phyloP scores from a whole-genome alignment of 2,888 invertebrate genomes.

The Dasysyrphus albostriatus region DNA sequence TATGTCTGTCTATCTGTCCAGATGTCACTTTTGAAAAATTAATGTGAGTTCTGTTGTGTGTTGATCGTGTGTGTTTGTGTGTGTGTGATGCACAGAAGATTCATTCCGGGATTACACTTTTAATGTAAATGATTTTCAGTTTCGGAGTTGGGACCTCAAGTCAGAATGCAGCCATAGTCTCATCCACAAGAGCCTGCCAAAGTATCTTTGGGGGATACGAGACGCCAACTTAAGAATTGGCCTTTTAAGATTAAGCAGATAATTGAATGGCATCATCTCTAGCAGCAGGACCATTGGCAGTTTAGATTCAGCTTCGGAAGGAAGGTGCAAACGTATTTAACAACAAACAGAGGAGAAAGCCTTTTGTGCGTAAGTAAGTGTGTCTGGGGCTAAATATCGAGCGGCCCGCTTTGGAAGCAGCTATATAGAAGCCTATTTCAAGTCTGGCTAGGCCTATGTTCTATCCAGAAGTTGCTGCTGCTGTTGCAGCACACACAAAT shows the following conservation, averaged over 20 bases:
- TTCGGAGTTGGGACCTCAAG: not conserved
- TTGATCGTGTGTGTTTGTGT: conserved; percentile 9
- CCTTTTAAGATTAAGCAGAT: conserved; percentile 71
- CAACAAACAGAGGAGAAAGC: conserved; percentile 53
- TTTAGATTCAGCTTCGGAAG: conserved; percentile 3
- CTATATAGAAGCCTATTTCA: conserved; percentile 23
- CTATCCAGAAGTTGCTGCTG: conserved; percentile 34
- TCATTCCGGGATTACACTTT: conserved; percentile 68
- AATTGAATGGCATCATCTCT: conserved; percentile 72
- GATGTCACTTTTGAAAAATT: conserved; percentile 76
- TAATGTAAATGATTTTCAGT: conserved; percentile 62
- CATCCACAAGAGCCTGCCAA: conserved; percentile 8
- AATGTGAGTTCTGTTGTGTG: conserved; percentile 63
- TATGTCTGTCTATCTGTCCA: conserved; percentile 74
- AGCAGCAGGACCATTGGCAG: conserved; percentile 21
- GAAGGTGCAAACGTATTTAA: conserved; percentile 45
- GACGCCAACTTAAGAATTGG: conserved; percentile 70
- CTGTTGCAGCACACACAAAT: conserved; percentile 26
- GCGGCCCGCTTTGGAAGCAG: not conserved
- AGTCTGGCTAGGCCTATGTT: not conserved
- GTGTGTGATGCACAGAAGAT: conserved; percentile 25
- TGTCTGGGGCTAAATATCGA: conserved; percentile 42
- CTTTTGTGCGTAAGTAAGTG: conserved; percentile 73
- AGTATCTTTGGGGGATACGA: conserved; percentile 42
- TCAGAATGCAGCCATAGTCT: not conserved